Base-by-base conservation (phyloP, 92 coral and sea anemone genomes). In the Bergia sp. region DNA sequence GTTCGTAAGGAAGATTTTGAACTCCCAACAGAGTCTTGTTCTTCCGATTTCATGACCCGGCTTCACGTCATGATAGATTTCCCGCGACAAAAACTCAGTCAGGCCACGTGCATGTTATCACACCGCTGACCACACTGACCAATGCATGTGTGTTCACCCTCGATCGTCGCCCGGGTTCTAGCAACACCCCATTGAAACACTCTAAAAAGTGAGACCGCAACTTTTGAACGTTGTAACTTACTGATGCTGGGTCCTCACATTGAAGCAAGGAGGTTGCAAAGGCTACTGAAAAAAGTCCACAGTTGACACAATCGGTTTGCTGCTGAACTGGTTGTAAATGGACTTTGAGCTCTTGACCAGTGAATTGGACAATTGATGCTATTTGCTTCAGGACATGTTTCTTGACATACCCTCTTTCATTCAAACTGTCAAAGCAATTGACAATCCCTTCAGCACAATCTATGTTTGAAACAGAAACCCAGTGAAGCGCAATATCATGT, bases 401-500 rank as follows among this genome's bases (percentile, higher is more conserved):
- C 37, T 36, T 71, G 76, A 71, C 76, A 71, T 23, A 71, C n/a
- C 76, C 12, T 23, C 76, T 71, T 71, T 21, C 38, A 15, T 71
- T 71, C 37, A 71, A 71, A 29, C 76, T 71, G 12, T 71, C 39
- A 71, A 36, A 71, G 76, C 76, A 71, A 13, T 71, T 71, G 37
- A 23, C 39, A 23, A 13, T 71, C 37, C 76, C 76, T 71, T n/a
- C 74, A 29, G 13, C 5, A 50, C 74, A 82, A 65, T 23, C 87
- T 3, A 87, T 79, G 44, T 81, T 91, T 58, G 93, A 88, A 72
- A 88, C 78, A 37, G 77, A 76, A 37, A 90, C 86, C 90, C 92
- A 86, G 87, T 90, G 92, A 4, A 77, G 43, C 73, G 85, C 85
- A 36, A 90, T 82, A 61, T 86, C 86, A 66, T 90, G 93, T 13